Base-by-base conservation (phyloP, 2,113 vertebrate genomes). In the Zapus hudsonius region DNA sequence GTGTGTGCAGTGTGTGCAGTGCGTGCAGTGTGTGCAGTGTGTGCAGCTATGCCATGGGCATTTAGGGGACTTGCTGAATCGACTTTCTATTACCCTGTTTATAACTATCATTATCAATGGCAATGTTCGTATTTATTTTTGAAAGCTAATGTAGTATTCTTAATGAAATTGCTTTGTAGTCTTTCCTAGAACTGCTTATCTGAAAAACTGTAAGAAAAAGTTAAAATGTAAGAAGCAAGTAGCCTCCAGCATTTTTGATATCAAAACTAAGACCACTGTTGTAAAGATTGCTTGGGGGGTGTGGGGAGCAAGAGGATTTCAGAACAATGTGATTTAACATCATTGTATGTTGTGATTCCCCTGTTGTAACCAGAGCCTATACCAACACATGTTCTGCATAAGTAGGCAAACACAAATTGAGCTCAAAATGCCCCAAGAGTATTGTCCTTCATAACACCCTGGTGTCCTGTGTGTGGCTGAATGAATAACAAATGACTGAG, bases 311-410 rank as follows among this genome's bases (percentile, higher is more conserved):
- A 93, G 75, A 90, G 88, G 57, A 89, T 84, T 52, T 91, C 42
- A 19, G 67, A 90, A 59, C 23, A 69, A 92, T 25, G 11, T 69
- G 38, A 67, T 75, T 31, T 94, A 85, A 96, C 81, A 92, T 89
- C 83, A 84, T 36, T 55, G 73, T 75, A 87, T n/a, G 64, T 94
- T 94, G 84, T 87, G 89, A 96, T 93, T 96, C 61, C 94, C 95
- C 76, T 87, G 84, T 94, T 92, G 93, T 90, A 94, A 85, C 81
- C 87, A 91, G 89, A 47, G 20, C 94, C 91, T 95, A 95, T 96
- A 84, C 89, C 94, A 95, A 94, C 95, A 97, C 95, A 96, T 96
- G 97, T 97, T 96, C 93, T 93, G 93, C 96, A 90, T 96, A 97
- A 97, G 78, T 13, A 96, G 69, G 94, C 89, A 96, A 96, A 94